Conservation (phyloP, 2,113 vertebrate genomes). For the Stomatorhinus ivindoensis region DNA sequence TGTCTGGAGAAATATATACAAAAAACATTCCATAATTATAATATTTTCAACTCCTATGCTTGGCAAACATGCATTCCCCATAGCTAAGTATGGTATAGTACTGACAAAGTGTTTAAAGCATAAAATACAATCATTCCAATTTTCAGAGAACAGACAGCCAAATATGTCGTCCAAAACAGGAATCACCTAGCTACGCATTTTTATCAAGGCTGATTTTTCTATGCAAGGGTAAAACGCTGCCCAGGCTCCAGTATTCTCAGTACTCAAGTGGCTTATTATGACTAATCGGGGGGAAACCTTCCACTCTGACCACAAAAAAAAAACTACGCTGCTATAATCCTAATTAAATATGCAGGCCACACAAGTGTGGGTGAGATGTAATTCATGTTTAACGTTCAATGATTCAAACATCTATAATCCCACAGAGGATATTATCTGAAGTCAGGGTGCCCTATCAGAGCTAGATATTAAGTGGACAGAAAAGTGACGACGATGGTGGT, state of each 20-base stretch:
- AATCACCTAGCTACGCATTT: no score
- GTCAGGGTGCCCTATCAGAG: background rate
- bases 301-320: background rate
- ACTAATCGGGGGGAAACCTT: background rate
- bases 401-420: background rate
- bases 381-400: background rate
- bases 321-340: background rate
- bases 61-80: no score
- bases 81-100: no score
- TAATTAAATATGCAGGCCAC: background rate
- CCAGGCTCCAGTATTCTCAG: no score
- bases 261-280: background rate
- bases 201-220: background rate
- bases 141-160: no score
- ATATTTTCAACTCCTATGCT: no score
- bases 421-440: background rate
- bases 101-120: no score
- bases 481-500: background rate
- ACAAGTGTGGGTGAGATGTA: background rate
- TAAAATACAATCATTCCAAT: no score
- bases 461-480: background rate
- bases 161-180: no score
- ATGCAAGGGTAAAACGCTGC: background rate
- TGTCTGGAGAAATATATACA: no score
- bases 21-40: no score